A percentile compares a stretch with the other conserved stretches of the same genome.
Evolutionary conservation across 64 coral and sea anemone genomes (phyloP).

Genomic region (Montipora foliosa): DNA sequence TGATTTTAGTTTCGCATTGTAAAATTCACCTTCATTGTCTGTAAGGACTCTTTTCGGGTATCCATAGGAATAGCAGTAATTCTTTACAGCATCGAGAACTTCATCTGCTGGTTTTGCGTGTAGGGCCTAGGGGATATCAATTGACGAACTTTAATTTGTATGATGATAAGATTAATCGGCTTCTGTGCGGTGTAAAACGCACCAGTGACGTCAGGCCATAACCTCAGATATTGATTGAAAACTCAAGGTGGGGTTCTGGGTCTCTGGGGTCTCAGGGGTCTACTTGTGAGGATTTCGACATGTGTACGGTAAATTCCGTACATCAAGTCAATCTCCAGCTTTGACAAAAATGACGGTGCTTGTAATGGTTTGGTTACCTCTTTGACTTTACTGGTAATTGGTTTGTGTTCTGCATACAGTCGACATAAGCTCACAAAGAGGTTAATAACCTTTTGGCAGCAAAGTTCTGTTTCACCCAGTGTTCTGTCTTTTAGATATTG

Average conservation of each 20-base stretch:
- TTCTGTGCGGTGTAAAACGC: no score
- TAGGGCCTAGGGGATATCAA: no score
- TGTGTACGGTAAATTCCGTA: neutral
- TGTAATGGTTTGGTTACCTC: neutral
- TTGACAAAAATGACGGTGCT: neutral
- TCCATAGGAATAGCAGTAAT: neutral
- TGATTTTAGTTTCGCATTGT: neutral
- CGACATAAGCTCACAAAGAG: neutral
- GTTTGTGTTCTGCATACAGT: neutral
- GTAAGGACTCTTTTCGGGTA: neutral
- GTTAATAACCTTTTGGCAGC: neutral
- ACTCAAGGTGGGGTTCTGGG: no score
- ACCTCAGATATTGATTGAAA: no score
- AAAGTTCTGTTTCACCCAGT: neutral
- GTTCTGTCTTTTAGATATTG: neutral
- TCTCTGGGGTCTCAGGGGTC: neutral
- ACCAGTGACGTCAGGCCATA: no score
- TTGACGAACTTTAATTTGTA: neutral
- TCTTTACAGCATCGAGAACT: no score
- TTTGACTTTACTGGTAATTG: neutral
- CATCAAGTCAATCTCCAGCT: neutral
- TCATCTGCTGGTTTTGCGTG: no score
- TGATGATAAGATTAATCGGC: neutral
- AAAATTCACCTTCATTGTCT: conserved; percentile 26
- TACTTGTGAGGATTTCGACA: neutral